Evolutionary conservation across 2,113 vertebrate species (phyloP).

Genomic region (Conger conger): DNA sequence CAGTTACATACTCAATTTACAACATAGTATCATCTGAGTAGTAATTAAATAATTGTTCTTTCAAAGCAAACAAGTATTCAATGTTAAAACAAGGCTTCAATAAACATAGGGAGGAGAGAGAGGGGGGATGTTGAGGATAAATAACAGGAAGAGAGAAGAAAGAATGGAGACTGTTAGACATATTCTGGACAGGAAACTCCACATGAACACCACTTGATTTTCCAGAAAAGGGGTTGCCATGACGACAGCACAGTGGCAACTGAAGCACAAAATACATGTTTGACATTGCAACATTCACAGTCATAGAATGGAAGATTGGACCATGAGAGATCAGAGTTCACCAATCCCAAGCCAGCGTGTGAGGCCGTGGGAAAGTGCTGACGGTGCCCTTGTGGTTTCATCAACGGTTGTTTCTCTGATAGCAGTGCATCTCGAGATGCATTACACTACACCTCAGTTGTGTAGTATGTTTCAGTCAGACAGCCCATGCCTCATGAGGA

Average conservation of each 20-base stretch:
- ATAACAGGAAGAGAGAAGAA: conserved; percentile 32
- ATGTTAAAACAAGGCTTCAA: background rate
- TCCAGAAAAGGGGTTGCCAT: conserved; percentile 68
- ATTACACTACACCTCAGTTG: background rate
- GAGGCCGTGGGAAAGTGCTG: background rate
- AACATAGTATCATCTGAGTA: background rate
- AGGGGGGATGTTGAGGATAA: background rate
- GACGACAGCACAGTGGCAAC: conserved; percentile 51
- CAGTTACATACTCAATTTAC: background rate
- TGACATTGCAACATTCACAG: background rate
- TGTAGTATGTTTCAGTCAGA: background rate
- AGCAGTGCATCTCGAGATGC: background rate
- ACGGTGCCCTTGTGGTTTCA: background rate
- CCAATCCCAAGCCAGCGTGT: background rate
- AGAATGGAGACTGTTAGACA: conserved; percentile 56
- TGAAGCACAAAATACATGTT: background rate
- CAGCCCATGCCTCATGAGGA: background rate
- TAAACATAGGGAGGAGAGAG: background rate
- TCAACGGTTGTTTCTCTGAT: background rate
- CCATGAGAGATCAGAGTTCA: background rate
- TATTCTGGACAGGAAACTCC: conserved; percentile 62
- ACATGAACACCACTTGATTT: conserved; percentile 63
- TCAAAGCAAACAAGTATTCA: background rate
- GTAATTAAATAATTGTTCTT: background rate
- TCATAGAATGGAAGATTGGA: background rate